Base-by-base conservation (phyloP, 2,888 invertebrate genomes). In the Sceliomorpha sp. region DNA sequence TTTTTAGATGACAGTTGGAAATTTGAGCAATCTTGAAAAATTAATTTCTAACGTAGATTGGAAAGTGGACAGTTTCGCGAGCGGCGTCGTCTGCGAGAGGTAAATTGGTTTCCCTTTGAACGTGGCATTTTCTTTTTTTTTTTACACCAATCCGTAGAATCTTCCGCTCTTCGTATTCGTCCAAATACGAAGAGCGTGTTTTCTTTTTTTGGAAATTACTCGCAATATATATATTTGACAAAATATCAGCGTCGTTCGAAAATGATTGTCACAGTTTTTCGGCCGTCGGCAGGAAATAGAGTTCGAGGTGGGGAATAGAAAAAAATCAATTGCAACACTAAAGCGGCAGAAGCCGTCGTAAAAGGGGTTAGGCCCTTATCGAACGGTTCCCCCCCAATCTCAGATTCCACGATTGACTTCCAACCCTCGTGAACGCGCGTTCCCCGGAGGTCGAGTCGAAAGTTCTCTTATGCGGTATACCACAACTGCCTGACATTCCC, bases 331-430 rank as follows among this genome's bases (percentile, higher is more conserved):
- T 75, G 73, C 67, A 73, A 72, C 72, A 68, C 70, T 73, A 64
- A 74, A 74, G 67, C 72, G 70, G 76, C 72, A 72, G 76, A 72
- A 74, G 69, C 70, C 74, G 68, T 53, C 74, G 63, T 67, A 51
- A 73, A 75, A 74, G 75, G 77, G 74, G 74, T 74, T 72, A 74
- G 74, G 75, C 78, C 78, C 77, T 81, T 83, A 79, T 79, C 82
- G 75, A 73, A 73, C 72, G 64, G 69, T 68, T 73, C 69, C 75
- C 69, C 75, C 81, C 79, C 80, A 76, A 76, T 78, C 77, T 79
- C 78, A 70, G 80, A 79, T 81, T 82, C 80, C 75, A 74, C 77
- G 84, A 80, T 83, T 83, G 82, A 84, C 80, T 82, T 78, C 75
- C 78, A 72, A 79, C 79, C 81, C 83, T 78, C 76, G 68, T 66